Conservation (phyloP, 2,113 vertebrate species). For the Stictonetta naevosa region DNA sequence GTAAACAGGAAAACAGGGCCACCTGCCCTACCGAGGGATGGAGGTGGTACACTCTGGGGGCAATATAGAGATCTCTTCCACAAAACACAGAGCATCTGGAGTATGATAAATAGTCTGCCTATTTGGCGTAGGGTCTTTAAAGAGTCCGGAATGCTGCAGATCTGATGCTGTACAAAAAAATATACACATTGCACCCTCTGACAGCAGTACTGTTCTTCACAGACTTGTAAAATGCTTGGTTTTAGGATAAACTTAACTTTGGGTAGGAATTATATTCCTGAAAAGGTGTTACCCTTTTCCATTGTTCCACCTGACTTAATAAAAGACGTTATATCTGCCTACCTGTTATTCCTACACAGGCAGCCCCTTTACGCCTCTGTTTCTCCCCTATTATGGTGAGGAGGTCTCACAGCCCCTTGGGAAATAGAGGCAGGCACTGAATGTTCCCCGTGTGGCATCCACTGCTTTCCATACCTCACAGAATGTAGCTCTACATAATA, state of each 20-base stretch:
- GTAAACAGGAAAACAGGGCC: neutral
- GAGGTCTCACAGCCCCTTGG: neutral
- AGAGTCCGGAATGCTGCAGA: neutral
- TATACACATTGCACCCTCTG: accelerated
- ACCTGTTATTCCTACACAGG: neutral
- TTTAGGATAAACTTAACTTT: neutral
- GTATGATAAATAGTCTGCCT: neutral
- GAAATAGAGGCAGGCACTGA: neutral
- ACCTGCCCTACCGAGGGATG: neutral
- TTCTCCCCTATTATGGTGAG: accelerated
- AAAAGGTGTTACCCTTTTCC: neutral
- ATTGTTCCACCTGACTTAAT: neutral
- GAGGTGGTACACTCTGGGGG: neutral
- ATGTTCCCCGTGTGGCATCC: accelerated
- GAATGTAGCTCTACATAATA: neutral
- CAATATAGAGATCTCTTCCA: neutral
- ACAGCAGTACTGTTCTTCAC: neutral
- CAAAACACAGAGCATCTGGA: neutral
- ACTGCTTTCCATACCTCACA: neutral
- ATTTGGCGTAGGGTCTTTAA: neutral
- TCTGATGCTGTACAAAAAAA: neutral
- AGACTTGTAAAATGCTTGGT: neutral
- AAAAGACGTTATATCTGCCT: neutral
- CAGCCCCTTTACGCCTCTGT: neutral
- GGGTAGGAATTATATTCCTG: neutral